Evolutionary conservation across 1,140 invertebrate genomes (phyloP).

Genomic region (Zaprionus taronus): DNA sequence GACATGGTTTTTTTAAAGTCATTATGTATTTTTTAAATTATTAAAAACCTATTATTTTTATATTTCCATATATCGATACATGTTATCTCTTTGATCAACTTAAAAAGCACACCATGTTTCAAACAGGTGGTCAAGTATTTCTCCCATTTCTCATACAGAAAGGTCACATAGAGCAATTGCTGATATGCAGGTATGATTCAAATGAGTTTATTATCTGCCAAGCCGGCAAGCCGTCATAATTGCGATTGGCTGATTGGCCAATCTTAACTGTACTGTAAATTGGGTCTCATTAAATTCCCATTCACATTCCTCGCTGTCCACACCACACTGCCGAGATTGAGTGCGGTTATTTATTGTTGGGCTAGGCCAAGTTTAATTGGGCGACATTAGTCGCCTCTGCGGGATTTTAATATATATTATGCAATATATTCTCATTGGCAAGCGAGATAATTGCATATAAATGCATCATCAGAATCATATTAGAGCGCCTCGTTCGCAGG

Average conservation of each 20-base stretch:
- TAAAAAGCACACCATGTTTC: too few relatives aligned
- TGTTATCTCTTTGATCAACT: too few relatives aligned
- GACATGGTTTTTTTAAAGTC: neutral
- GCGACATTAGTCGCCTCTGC: neutral
- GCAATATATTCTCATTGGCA: constrained; percentile 32
- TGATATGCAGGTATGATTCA: neutral
- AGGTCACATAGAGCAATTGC: neutral
- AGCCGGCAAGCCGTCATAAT: constrained; percentile 10
- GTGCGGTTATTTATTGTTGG: constrained; percentile 9
- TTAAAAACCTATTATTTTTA: neutral
- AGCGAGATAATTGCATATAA: constrained; percentile 63
- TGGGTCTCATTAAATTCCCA: constrained; percentile 4
- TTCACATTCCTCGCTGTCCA: constrained; percentile 18
- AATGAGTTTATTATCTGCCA: constrained; percentile 5
- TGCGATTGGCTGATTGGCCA: neutral
- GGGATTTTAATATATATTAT: constrained; percentile 36
- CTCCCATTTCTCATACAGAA: neutral
- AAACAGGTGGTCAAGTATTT: neutral
- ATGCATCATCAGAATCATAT: constrained; percentile 68
- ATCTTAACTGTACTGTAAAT: neutral
- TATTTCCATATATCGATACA: too few relatives aligned
- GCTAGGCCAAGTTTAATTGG: constrained; percentile 35
- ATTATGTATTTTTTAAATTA: neutral
- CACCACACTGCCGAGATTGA: constrained; percentile 15
- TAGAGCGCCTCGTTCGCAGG: constrained; percentile 32